These are phyloP conservation scores for Lasioglossum villosulum DNA, from an alignment of 2,888 invertebrate species.

Conservation along the genomic window DNA sequence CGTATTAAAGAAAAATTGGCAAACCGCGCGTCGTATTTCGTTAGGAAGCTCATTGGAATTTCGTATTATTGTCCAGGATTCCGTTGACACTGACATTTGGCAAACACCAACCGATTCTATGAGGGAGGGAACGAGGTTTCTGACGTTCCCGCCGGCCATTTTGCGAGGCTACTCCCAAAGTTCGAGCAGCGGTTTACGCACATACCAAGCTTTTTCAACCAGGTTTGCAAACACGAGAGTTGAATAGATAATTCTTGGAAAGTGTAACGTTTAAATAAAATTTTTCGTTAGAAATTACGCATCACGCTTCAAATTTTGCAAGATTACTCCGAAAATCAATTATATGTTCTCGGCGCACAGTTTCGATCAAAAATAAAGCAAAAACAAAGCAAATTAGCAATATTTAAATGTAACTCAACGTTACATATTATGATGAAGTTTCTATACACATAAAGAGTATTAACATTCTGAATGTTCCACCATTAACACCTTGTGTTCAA, in stretches of 20 bases:
- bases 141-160: conserved; percentile 14
- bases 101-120: conserved; percentile 30
- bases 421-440: no score
- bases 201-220: neutral
- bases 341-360: no score
- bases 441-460: no score
- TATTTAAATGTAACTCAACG: no score
- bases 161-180: neutral
- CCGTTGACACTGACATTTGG: conserved; percentile 63
- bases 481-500: no score
- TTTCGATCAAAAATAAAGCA: no score
- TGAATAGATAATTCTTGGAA: neutral
- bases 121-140: conserved; percentile 1
- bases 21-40: conserved; percentile 54
- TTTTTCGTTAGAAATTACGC: neutral
- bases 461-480: no score
- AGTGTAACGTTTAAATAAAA: neutral
- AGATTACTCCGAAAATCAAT: no score
- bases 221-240: neutral
- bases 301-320: neutral
- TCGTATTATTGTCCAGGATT: conserved; percentile 44
- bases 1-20: conserved; percentile 63
- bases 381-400: no score
- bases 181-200: neutral
- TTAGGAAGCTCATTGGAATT: conserved; percentile 46